A percentile compares a stretch with the other conserved stretches of the same genome.
phyloP scores from a whole-genome alignment of 2,888 invertebrate species.

The Ditula angustiorana region DNA sequence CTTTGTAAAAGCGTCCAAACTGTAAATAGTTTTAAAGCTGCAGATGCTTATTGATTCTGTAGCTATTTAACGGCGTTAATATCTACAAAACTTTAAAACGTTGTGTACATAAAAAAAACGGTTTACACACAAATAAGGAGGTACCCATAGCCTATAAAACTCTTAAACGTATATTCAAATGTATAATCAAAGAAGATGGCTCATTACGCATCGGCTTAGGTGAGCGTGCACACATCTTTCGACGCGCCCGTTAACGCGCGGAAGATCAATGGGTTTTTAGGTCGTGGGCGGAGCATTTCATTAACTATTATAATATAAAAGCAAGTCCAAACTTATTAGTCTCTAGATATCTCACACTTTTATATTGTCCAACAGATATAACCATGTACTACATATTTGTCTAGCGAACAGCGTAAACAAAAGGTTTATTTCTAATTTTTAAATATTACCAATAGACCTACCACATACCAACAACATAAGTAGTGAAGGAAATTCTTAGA shows the following conservation, averaged over 20 bases:
- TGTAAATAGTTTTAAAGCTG: too few species aligned
- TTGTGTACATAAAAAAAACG: neutral
- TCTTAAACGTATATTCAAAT: slow-evolving; percentile 43
- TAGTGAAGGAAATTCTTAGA: slow-evolving; percentile 52
- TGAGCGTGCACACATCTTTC: slow-evolving; percentile 70
- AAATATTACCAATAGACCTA: slow-evolving; percentile 9
- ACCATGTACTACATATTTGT: neutral
- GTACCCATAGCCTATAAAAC: neutral
- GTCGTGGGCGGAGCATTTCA: slow-evolving; percentile 80
- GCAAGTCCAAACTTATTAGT: slow-evolving; percentile 76
- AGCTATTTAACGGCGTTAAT: too few species aligned
- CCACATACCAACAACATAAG: slow-evolving; percentile 18
- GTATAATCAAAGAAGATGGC: slow-evolving; percentile 64
- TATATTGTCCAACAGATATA: slow-evolving; percentile 55
- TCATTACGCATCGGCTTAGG: slow-evolving; percentile 58
- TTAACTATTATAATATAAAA: slow-evolving; percentile 81
- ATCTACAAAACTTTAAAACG: too few species aligned
- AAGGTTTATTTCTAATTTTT: too few species aligned
- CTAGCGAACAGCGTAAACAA: neutral
- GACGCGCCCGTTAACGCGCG: slow-evolving; percentile 74
- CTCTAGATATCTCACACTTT: slow-evolving; percentile 62
- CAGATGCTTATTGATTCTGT: too few species aligned
- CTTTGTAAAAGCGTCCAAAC: too few species aligned
- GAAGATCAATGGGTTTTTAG: slow-evolving; percentile 75
- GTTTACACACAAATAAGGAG: neutral